Percentiles rank a stretch among this genome's conserved stretches.
phyloP scores from a whole-genome alignment of 2,113 vertebrate species.

The Casuarius casuarius region DNA sequence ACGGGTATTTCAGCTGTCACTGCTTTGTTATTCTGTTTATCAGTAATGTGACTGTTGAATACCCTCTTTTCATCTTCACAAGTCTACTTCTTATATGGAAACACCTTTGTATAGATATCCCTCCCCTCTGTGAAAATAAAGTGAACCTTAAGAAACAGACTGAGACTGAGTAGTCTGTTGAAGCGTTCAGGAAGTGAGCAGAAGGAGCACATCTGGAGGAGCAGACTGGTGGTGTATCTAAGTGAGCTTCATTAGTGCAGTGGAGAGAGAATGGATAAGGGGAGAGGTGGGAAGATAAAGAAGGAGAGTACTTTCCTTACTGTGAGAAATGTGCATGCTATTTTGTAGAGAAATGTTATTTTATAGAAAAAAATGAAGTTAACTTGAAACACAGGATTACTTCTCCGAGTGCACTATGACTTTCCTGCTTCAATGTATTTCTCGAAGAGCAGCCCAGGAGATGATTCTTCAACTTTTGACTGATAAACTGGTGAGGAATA shows the following conservation, averaged over 20 bases:
- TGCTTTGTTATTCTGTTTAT: background rate
- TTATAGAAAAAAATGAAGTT: background rate
- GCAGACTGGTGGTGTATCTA: background rate
- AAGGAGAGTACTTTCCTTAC: background rate
- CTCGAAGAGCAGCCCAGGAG: background rate
- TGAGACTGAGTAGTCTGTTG: background rate
- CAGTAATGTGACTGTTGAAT: background rate
- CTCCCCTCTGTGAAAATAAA: background rate
- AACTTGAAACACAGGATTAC: background rate
- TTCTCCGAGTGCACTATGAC: background rate
- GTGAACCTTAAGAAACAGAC: background rate
- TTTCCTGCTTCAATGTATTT: background rate
- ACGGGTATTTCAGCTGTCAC: background rate
- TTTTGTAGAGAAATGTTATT: background rate
- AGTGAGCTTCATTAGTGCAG: background rate
- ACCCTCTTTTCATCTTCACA: background rate
- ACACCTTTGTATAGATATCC: background rate
- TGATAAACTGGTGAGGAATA: background rate
- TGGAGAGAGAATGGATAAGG: background rate
- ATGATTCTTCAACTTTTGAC: background rate
- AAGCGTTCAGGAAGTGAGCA: background rate
- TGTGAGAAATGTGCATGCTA: background rate
- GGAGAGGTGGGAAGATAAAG: background rate
- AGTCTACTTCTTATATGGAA: background rate
- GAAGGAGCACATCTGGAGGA: background rate